These are phyloP conservation scores for Phoxinus dragarum DNA, from an alignment of 2,797 vertebrate genomes.

Conservation along the genomic window DNA sequence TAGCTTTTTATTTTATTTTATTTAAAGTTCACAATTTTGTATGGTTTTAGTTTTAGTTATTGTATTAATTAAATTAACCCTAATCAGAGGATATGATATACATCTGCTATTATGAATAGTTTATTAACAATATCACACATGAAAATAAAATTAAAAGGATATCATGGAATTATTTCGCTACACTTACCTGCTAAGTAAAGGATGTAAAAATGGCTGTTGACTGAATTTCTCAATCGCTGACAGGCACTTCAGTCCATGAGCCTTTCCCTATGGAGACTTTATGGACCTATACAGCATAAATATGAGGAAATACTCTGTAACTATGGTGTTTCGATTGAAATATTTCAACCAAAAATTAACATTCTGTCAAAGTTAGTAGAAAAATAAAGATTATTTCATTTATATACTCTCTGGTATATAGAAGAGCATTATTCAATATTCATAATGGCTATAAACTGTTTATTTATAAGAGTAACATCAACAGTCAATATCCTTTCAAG, in stretches of 20 bases:
- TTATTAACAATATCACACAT: not conserved
- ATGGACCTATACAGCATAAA: constrained; percentile 43
- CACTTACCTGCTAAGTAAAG: constrained; percentile 57
- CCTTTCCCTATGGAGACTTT: constrained; percentile 57
- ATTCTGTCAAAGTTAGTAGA: not conserved
- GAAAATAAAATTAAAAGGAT: not conserved
- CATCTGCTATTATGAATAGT: not conserved
- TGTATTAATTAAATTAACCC: not conserved
- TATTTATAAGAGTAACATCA: not conserved
- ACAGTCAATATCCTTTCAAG: not conserved
- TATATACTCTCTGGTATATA: not conserved
- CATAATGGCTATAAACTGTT: not conserved
- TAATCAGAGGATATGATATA: not conserved
- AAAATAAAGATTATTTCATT: not conserved
- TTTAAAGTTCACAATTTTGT: not conserved
- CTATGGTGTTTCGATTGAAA: not conserved
- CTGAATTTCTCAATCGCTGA: constrained; percentile 3
- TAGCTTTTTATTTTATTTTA: not conserved
- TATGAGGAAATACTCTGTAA: constrained; percentile 57
- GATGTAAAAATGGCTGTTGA: constrained; percentile 21
- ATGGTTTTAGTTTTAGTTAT: not conserved
- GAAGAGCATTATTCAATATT: not conserved
- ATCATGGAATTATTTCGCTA: not conserved
- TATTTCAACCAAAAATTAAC: not conserved
- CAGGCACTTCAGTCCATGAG: constrained; percentile 63